Evolutionary conservation across 2,888 invertebrate species (phyloP).

Genomic region (Pristionchus mayeri): DNA sequence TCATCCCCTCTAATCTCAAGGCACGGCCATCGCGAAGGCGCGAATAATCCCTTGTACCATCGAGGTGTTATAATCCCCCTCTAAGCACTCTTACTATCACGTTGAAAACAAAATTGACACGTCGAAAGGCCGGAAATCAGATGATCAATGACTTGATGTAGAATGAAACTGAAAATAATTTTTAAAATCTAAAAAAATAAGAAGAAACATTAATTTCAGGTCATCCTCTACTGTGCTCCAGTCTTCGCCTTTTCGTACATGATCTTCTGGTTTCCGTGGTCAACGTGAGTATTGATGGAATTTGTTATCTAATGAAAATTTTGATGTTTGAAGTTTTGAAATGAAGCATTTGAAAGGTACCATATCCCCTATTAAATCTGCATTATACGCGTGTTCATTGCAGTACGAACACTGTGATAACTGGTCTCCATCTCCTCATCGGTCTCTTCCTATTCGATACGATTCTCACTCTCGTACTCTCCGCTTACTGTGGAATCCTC

Average conservation of each 20-base stretch:
- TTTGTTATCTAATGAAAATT: too few relatives aligned
- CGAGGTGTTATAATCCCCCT: not conserved
- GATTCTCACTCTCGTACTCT: conserved; percentile 76
- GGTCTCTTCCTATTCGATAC: conserved; percentile 78
- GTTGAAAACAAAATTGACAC: not conserved
- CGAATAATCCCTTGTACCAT: not conserved
- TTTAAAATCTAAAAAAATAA: too few relatives aligned
- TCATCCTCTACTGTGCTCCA: conserved; percentile 77
- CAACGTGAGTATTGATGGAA: conserved; percentile 57
- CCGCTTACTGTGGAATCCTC: conserved; percentile 77
- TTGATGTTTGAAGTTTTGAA: too few relatives aligned
- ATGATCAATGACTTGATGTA: too few relatives aligned
- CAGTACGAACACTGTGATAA: conserved; percentile 65
- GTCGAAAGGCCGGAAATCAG: not conserved
- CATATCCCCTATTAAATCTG: too few relatives aligned
- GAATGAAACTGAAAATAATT: too few relatives aligned
- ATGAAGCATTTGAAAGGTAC: too few relatives aligned
- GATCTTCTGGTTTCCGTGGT: conserved; percentile 77
- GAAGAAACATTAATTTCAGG: conserved; percentile 56
- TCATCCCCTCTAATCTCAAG: not conserved
- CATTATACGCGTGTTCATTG: too few relatives aligned
- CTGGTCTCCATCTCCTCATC: conserved; percentile 77
- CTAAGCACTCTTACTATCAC: not conserved
- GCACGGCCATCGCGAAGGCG: too few relatives aligned
- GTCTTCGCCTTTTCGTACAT: conserved; percentile 77